These are phyloP conservation scores for Drosophila ambigua DNA, from an alignment of 1,140 invertebrate genomes.

Conservation along the genomic window DNA sequence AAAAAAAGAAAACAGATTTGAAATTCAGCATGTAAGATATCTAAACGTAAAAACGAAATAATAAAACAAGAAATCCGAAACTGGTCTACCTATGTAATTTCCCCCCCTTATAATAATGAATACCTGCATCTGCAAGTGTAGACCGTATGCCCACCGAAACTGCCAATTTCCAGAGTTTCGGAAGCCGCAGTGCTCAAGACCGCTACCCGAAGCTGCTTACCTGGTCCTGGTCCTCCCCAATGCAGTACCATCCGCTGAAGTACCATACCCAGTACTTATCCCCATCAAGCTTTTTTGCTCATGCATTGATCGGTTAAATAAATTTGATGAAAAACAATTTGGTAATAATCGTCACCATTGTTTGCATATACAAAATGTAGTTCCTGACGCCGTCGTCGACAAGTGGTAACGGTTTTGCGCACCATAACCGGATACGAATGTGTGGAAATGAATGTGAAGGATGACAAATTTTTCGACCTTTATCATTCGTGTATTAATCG, in stretches of 20 bases:
- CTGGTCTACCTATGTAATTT: slow-evolving; percentile 40
- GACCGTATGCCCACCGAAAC: slow-evolving; percentile 19
- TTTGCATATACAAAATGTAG: slow-evolving; percentile 52
- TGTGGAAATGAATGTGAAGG: slow-evolving; percentile 68
- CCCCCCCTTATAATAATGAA: background rate
- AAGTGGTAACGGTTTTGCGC: slow-evolving; percentile 67
- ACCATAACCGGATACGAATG: slow-evolving; percentile 61
- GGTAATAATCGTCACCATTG: slow-evolving; percentile 52
- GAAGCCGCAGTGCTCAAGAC: slow-evolving; percentile 23
- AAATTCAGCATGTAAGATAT: slow-evolving; percentile 82
- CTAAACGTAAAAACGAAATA: slow-evolving; percentile 75
- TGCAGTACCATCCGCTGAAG: slow-evolving; percentile 13
- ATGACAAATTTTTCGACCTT: slow-evolving; percentile 76
- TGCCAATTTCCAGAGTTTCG: slow-evolving; percentile 43
- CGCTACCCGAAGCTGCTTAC: slow-evolving; percentile 35
- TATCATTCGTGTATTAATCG: slow-evolving; percentile 80
- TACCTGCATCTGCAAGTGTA: slow-evolving; percentile 24
- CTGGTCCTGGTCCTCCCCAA: slow-evolving; percentile 24
- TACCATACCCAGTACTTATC: slow-evolving; percentile 15
- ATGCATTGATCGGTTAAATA: slow-evolving; percentile 22
- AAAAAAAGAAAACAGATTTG: slow-evolving; percentile 58
- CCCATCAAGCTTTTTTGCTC: slow-evolving; percentile 46
- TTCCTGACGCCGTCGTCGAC: slow-evolving; percentile 72
- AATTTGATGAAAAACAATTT: background rate
- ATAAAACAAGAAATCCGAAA: slow-evolving; percentile 76